Base-by-base conservation (phyloP, 2,113 vertebrate species). In the Hyperoodon ampullatus region DNA sequence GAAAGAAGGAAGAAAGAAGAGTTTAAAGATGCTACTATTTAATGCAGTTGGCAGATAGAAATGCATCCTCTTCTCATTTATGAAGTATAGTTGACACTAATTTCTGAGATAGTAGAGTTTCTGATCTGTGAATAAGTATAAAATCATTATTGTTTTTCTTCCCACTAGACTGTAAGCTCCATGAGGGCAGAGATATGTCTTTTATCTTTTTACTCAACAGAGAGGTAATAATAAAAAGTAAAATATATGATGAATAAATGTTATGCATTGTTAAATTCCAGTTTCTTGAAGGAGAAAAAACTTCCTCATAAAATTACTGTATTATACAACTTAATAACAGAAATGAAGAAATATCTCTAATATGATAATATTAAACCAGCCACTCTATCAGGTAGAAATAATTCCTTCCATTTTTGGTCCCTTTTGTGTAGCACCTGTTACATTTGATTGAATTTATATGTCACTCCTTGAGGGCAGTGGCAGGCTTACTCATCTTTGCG, bases 391-490 rank as follows among this genome's bases (percentile, higher is more conserved):
- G 9, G 11, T 66, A 35, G n/a, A 97, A 93, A 77, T 18, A 11
- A 72, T 88, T n/a, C 53, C 8, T 89, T 93, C 21, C 28, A 14
- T 19, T 74, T 83, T 75, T 72, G 21, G 28, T 42, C 16, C 11
- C 4, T 7, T 92, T 55, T 42, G 78, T 28, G 50, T n/a, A 42
- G 39, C 30, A 94, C 15, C 65, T 83, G 50, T 92, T 89, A 81
- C 47, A 80, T 66, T 82, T 95, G 82, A 28, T 24, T 72, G 63
- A 83, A 87, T 83, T 55, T 60, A 65, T 89, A 50, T 83, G 9
- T 95, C 63, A 92, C 77, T 87, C 53, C 60, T 42, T 81, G 21
- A 78, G 70, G 11, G 18, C 13, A 71, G 14, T 8, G 9, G 61
- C 7, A 85, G 2, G 68, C 14, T 50, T 82, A 66, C 60, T 89